These are phyloP conservation scores for Drosophila acutilabella DNA, from an alignment of 2,888 invertebrate species.

Conservation along the genomic window DNA sequence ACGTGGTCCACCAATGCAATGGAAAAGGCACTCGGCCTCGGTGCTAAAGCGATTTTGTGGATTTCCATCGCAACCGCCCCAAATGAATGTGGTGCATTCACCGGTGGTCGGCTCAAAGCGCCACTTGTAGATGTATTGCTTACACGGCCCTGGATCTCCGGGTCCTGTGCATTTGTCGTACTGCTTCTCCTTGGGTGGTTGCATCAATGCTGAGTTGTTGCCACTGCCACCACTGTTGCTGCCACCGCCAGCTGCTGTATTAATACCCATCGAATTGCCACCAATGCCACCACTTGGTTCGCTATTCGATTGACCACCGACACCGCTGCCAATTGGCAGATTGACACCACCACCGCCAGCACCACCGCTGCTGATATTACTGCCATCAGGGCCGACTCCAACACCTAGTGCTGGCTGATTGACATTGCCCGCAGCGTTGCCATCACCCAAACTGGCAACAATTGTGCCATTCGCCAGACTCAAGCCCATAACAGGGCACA, in stretches of 20 bases:
- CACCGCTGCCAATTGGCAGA: conserved; percentile 36
- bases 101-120: conserved; percentile 87
- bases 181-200: conserved; percentile 80
- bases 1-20: conserved; percentile 88
- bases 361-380: conserved; percentile 40
- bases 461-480: conserved; percentile 56
- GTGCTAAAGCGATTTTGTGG: conserved; percentile 89
- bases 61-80: conserved; percentile 90
- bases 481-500: conserved; percentile 22
- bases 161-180: conserved; percentile 85
- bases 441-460: conserved; percentile 49
- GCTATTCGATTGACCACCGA: conserved; percentile 34
- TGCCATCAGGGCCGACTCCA: conserved; percentile 29
- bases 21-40: conserved; percentile 88
- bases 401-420: conserved; percentile 53
- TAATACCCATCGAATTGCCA: conserved; percentile 24
- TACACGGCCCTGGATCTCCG: conserved; percentile 87
- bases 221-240: conserved; percentile 33
- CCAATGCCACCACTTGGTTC: conserved; percentile 43
- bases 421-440: conserved; percentile 39
- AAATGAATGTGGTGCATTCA: conserved; percentile 88
- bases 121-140: conserved; percentile 89
- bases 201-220: conserved; percentile 69
- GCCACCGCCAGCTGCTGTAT: conserved; percentile 25
- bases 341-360: conserved; percentile 40